These are phyloP conservation scores for Cephus pulcher DNA, from an alignment of 2,888 invertebrate genomes.

Conservation along the genomic window DNA sequence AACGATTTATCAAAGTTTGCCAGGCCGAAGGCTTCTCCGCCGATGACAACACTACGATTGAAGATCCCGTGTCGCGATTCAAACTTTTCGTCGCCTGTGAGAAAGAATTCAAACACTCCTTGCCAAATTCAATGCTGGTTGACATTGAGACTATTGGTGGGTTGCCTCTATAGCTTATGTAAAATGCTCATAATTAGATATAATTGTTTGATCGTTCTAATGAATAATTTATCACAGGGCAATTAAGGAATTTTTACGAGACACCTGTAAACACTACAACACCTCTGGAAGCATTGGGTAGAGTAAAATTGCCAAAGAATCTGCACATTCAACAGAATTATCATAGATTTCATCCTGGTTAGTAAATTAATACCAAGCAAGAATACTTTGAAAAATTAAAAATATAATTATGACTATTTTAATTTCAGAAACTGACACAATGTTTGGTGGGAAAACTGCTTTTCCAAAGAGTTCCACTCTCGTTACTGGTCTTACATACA, in stretches of 20 bases:
- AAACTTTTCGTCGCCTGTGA: conserved; percentile 78
- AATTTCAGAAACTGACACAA: conserved; percentile 74
- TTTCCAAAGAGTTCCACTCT: conserved; percentile 88
- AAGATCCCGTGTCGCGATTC: conserved; percentile 70
- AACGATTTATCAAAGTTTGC: conserved; percentile 74
- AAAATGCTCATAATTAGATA: not conserved
- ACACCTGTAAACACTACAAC: conserved; percentile 77
- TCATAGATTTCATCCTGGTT: conserved; percentile 85
- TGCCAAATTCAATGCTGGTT: conserved; percentile 87
- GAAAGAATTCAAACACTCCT: conserved; percentile 78
- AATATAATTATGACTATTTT: conserved; percentile 11
- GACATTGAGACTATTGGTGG: conserved; percentile 79
- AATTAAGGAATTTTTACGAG: conserved; percentile 78
- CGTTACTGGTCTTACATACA: conserved; percentile 85
- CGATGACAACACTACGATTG: conserved; percentile 65
- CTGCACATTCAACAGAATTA: conserved; percentile 86
- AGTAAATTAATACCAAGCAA: conserved; percentile 23
- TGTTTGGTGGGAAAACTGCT: conserved; percentile 82
- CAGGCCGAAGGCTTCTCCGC: conserved; percentile 68
- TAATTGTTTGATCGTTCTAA: not conserved
- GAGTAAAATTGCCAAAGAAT: conserved; percentile 85
- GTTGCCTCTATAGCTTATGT: conserved; percentile 51
- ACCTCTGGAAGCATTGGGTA: conserved; percentile 80
- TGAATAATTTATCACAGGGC: conserved; percentile 67
- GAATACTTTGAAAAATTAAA: conserved; percentile 10